A percentile compares a stretch with the other conserved stretches of the same genome.
phyloP scores from a whole-genome alignment of 2,113 vertebrate species.

The Addax nasomaculatus region DNA sequence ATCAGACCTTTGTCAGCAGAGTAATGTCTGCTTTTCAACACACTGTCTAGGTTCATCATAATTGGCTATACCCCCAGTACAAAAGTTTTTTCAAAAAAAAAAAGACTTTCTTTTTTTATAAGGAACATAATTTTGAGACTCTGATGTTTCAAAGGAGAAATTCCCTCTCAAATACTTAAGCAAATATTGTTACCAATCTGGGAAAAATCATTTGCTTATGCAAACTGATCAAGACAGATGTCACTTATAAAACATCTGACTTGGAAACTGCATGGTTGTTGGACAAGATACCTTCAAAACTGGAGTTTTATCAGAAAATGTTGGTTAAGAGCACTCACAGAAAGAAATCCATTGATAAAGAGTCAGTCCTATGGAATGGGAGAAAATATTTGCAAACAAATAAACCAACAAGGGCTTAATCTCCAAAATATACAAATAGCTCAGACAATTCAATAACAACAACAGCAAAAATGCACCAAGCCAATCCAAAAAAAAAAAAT shows the following conservation, averaged over 20 bases:
- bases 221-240: slow-evolving; percentile 67
- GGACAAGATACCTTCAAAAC: slow-evolving; percentile 38
- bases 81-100: background rate
- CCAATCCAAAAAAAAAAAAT: background rate
- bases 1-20: background rate
- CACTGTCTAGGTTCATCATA: background rate
- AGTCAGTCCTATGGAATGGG: background rate
- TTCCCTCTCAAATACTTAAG: slow-evolving; percentile 39
- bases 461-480: background rate
- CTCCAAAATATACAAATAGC: background rate
- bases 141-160: background rate
- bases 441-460: background rate
- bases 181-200: slow-evolving; percentile 57
- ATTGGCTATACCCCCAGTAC: background rate
- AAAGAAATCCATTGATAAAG: slow-evolving; percentile 30
- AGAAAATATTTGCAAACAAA: background rate
- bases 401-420: background rate
- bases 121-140: background rate
- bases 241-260: slow-evolving; percentile 64
- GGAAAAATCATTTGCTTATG: slow-evolving; percentile 65
- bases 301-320: slow-evolving; percentile 67
- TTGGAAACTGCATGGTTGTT: slow-evolving; percentile 68
- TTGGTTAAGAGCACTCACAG: slow-evolving; percentile 68
- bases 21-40: background rate
- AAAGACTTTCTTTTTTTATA: background rate